These are phyloP conservation scores for Zaprionus capensis DNA, from an alignment of 1,140 invertebrate species.

Conservation along the genomic window DNA sequence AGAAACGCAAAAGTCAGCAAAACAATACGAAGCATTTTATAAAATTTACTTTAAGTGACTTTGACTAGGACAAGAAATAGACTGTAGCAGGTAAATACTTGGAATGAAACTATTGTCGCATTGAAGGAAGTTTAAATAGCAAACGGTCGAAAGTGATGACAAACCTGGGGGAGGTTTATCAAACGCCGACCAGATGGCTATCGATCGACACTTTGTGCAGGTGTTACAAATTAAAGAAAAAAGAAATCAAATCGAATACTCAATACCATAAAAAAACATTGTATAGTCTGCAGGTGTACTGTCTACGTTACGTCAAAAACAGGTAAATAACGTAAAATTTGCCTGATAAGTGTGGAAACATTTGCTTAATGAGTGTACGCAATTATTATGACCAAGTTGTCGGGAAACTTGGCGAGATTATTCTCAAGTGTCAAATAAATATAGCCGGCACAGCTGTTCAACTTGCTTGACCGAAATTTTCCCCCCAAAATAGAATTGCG, in stretches of 20 bases:
- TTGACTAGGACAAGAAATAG: neutral
- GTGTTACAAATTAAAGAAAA: slow-evolving; percentile 59
- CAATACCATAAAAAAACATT: slow-evolving; percentile 31
- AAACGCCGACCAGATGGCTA: slow-evolving; percentile 54
- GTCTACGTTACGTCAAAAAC: slow-evolving; percentile 11
- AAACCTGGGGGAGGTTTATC: slow-evolving; percentile 59
- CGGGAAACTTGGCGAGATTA: slow-evolving; percentile 25
- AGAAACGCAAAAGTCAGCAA: slow-evolving; percentile 40
- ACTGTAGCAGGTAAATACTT: slow-evolving; percentile 28
- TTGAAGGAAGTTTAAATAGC: slow-evolving; percentile 65
- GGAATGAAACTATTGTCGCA: slow-evolving; percentile 56
- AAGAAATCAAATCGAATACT: slow-evolving; percentile 6
- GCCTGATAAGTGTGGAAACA: slow-evolving; percentile 36
- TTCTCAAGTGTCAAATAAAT: slow-evolving; percentile 29
- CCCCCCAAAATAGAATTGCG: neutral
- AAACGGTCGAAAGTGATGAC: slow-evolving; percentile 47
- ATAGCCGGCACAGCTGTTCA: slow-evolving; percentile 38
- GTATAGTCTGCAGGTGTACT: slow-evolving; percentile 46
- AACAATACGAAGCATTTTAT: slow-evolving; percentile 50
- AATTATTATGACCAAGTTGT: neutral
- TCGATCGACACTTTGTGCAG: slow-evolving; percentile 55
- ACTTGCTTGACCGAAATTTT: neutral
- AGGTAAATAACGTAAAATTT: slow-evolving; percentile 46
- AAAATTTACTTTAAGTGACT: slow-evolving; percentile 8
- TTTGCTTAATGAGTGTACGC: slow-evolving; percentile 10